These are phyloP conservation scores for Alosa alosa DNA, from an alignment of 2,113 vertebrate species.

Conservation along the genomic window DNA sequence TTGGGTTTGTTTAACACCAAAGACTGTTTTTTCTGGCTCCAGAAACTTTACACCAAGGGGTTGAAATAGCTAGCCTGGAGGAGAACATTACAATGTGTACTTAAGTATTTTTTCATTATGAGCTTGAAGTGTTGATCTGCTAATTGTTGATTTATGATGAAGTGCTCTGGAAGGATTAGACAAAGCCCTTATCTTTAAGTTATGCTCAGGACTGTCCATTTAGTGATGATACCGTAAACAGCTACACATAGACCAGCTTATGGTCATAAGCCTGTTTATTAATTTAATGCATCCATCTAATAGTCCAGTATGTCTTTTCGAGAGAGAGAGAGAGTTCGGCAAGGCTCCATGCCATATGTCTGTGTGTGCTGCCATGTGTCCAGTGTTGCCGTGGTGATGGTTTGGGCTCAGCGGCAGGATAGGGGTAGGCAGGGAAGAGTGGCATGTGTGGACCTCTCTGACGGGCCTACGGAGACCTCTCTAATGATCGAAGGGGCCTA, in stretches of 20 bases:
- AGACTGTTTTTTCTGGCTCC: neutral
- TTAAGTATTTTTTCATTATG: neutral
- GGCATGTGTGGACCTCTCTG: neutral
- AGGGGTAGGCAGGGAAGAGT: neutral
- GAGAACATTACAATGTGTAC: neutral
- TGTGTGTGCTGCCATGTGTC: conserved; percentile 36
- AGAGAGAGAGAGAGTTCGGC: neutral
- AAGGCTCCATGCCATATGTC: conserved; percentile 8
- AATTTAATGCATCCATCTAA: neutral
- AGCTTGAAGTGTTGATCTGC: neutral
- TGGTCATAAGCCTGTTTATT: neutral
- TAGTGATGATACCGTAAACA: neutral
- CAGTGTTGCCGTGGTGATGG: conserved; percentile 52
- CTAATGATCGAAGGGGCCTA: neutral
- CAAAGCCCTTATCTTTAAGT: neutral
- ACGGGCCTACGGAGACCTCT: neutral
- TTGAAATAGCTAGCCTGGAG: neutral
- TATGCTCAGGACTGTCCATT: neutral
- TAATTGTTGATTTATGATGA: neutral
- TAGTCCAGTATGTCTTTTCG: neutral
- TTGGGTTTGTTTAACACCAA: too few relatives aligned
- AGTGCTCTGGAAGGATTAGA: neutral
- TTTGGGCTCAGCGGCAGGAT: neutral
- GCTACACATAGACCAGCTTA: neutral
- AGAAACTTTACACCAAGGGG: neutral